Percentiles rank a stretch among this genome's conserved stretches.
Evolutionary conservation across 2,888 invertebrate genomes (phyloP).

Genomic region (Cerceris rybyensis): DNA sequence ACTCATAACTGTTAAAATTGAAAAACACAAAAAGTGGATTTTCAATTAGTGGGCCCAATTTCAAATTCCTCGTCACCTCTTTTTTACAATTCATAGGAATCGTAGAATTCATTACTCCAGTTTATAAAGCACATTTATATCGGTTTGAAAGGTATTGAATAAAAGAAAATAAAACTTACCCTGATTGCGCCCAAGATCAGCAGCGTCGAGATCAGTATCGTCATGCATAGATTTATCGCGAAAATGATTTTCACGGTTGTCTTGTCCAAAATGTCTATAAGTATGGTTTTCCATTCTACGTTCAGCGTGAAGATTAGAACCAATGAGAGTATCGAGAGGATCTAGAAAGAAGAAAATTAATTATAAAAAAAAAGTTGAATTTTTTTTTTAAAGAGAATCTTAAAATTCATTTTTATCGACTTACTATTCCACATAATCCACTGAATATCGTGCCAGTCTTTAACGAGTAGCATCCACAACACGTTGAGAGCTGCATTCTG

Average conservation of each 20-base stretch:
- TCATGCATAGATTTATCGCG: slow-evolving; percentile 91
- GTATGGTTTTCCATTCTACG: slow-evolving; percentile 89
- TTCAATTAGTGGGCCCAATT: too few species aligned
- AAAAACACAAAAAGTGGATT: too few species aligned
- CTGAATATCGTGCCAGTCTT: slow-evolving; percentile 89
- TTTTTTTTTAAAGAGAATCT: not conserved
- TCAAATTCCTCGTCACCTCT: too few species aligned
- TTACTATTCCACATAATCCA: slow-evolving; percentile 88
- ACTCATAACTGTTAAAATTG: too few species aligned
- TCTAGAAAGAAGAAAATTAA: slow-evolving; percentile 74
- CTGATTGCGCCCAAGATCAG: slow-evolving; percentile 89
- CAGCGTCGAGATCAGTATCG: slow-evolving; percentile 90
- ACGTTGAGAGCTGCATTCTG: slow-evolving; percentile 85
- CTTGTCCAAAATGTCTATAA: slow-evolving; percentile 88
- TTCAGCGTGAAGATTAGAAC: slow-evolving; percentile 86
- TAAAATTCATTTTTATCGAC: slow-evolving; percentile 63
- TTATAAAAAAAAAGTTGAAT: not conserved
- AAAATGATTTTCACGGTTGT: slow-evolving; percentile 90
- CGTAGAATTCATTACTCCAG: too few species aligned
- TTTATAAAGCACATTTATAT: too few species aligned
- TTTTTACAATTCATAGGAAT: too few species aligned
- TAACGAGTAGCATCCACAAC: slow-evolving; percentile 88
- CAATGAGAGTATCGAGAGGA: slow-evolving; percentile 88
- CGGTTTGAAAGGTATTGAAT: too few species aligned
- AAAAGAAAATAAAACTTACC: slow-evolving; percentile 83